Evolutionary conservation across 2,888 invertebrate species (phyloP).

Genomic region (Esperia sulphurella): DNA sequence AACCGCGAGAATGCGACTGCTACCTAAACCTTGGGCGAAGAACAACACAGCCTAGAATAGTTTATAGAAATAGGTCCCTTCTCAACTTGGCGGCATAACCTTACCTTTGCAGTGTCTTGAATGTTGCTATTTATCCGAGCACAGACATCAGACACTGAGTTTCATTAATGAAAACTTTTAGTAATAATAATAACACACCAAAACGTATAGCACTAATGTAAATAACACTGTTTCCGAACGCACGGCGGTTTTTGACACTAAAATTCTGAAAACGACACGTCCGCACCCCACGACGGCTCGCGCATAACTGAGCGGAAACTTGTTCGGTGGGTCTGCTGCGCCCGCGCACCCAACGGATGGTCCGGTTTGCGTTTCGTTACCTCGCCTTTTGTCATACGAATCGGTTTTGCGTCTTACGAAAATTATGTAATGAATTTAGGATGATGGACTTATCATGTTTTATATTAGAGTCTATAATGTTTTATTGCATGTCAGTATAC

Average conservation of each 20-base stretch:
- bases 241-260: constrained; percentile 46
- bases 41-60: constrained; percentile 37
- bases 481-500: constrained; percentile 2
- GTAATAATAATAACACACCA: constrained; percentile 32
- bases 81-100: constrained; percentile 44
- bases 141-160: constrained; percentile 33
- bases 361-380: constrained; percentile 63
- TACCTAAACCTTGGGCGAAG: constrained; percentile 49
- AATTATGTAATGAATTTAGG: constrained; percentile 47
- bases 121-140: constrained; percentile 47
- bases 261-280: constrained; percentile 30
- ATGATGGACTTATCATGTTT: constrained; percentile 10
- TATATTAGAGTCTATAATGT: constrained; percentile 4
- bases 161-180: constrained; percentile 32
- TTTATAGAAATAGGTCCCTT: constrained; percentile 38
- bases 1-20: constrained; percentile 51
- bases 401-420: constrained; percentile 37
- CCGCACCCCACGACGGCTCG: constrained; percentile 43
- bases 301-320: constrained; percentile 63
- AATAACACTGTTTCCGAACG: constrained; percentile 58
- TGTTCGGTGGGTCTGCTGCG: constrained; percentile 54
- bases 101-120: constrained; percentile 55
- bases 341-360: constrained; percentile 60
- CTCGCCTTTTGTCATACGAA: constrained; percentile 64
- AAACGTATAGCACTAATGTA: constrained; percentile 54